Conservation (phyloP, 2,797 vertebrate species). For the Capromys pilorides region DNA sequence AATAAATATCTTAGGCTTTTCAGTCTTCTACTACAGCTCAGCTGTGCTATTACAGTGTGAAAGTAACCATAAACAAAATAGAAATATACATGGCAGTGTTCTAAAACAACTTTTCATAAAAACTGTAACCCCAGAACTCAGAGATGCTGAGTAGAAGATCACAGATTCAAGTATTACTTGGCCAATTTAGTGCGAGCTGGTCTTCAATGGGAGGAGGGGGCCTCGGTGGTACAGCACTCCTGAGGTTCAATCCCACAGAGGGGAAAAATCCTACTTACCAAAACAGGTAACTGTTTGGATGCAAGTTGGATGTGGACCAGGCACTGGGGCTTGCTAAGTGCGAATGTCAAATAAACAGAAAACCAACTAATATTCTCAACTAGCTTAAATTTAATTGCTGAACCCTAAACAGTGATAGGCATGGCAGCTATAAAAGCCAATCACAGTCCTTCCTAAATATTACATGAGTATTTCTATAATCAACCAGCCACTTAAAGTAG, state of each 20-base stretch:
- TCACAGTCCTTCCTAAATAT: conserved; percentile 18
- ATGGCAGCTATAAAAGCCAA: conserved; percentile 45
- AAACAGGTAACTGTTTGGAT: too few relatives aligned
- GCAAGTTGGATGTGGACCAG: neutral
- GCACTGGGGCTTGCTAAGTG: conserved; percentile 15
- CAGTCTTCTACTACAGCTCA: conserved; percentile 10
- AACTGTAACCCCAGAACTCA: neutral
- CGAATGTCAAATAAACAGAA: conserved; percentile 27
- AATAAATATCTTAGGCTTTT: conserved; percentile 34
- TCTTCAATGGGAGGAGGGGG: neutral
- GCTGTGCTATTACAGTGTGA: neutral
- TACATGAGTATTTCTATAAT: conserved; percentile 1
- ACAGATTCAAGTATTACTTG: neutral
- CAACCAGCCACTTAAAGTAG: conserved; percentile 39
- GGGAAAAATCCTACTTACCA: conserved; percentile 35
- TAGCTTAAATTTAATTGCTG: conserved; percentile 24
- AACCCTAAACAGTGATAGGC: neutral
- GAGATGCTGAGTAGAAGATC: neutral
- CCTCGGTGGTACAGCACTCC: neutral
- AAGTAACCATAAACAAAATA: conserved; percentile 23
- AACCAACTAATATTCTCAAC: neutral
- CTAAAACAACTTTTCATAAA: conserved; percentile 43
- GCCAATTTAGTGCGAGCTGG: neutral
- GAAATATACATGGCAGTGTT: neutral
- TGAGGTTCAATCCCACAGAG: neutral